phyloP scores from a whole-genome alignment of 2,113 vertebrate genomes.

The Salvelinus sp. region DNA sequence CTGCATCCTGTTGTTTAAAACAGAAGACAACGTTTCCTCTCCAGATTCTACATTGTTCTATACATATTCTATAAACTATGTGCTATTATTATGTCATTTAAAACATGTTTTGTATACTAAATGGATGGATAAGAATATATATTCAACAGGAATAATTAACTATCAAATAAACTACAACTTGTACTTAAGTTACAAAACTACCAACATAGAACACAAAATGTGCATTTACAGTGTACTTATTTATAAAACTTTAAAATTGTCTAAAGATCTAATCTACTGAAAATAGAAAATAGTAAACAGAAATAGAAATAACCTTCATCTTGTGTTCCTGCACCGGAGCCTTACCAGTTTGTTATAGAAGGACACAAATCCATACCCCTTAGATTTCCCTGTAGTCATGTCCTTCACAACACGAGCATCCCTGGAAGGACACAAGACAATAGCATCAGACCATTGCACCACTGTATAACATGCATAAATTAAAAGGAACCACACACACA shows the following conservation, averaged over 20 bases:
- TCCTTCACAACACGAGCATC: constrained; percentile 99
- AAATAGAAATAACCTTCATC: constrained; percentile 75
- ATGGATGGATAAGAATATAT: too few species aligned
- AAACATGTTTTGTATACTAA: too few species aligned
- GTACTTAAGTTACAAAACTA: neutral
- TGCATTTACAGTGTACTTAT: neutral
- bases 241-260: neutral
- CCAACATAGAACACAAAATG: neutral
- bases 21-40: constrained; percentile 23
- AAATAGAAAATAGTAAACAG: constrained; percentile 57
- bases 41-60: neutral
- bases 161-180: neutral
- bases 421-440: constrained; percentile 84
- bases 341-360: constrained; percentile 99
- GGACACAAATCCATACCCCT: constrained; percentile 99
- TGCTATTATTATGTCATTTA: too few species aligned
- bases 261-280: constrained; percentile 16
- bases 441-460: constrained; percentile 51
- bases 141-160: neutral
- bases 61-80: neutral
- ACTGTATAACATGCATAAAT: constrained; percentile 40
- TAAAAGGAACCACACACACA: constrained; percentile 72
- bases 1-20: constrained; percentile 85
- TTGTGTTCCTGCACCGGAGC: constrained; percentile 77
- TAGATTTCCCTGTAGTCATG: constrained; percentile 98